Conservation (phyloP, 2,113 vertebrate species). For the Bos taurus region ARS-UCD2.0 NC_037356.1:39794001-39794500, state of each 20-base stretch:
- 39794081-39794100: conserved; percentile 79
- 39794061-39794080: conserved; percentile 70
- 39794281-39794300: not conserved
- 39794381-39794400: not conserved
- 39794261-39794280: not conserved
- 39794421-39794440: not conserved
- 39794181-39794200: not conserved
- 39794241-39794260: not conserved
- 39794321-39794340: not conserved
- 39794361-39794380: not conserved
- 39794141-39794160: not conserved
- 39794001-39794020: conserved; percentile 68
- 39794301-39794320: not conserved
- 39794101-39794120: conserved; percentile 57
- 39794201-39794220: not conserved
- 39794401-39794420: not conserved
- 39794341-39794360: not conserved
- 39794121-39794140: not conserved
- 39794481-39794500: not conserved
- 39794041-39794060: conserved; percentile 78
- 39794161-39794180: too few species aligned
- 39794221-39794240: not conserved
- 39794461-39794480: not conserved
- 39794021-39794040: conserved; percentile 82
- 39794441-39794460: not conserved